Conservation (phyloP, 2,113 vertebrate species). For the Xerus inauris region DNA sequence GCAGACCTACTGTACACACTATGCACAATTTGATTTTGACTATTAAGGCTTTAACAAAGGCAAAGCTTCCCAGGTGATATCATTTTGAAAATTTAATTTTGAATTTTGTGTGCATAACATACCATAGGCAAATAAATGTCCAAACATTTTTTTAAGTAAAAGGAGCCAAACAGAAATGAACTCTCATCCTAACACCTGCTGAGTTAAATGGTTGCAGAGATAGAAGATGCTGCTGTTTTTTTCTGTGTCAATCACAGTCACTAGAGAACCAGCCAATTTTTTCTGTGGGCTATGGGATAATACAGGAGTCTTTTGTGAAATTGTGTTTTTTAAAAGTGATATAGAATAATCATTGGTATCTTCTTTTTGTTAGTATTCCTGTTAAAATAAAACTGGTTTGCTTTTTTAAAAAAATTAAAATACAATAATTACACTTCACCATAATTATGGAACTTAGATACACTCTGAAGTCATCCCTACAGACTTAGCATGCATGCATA, state of each 20-base stretch:
- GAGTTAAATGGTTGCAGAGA: background rate
- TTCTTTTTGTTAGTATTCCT: constrained; percentile 24
- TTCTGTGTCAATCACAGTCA: background rate
- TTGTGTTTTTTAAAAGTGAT: constrained; percentile 54
- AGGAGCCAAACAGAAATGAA: background rate
- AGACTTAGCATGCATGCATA: constrained; percentile 71
- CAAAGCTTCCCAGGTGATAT: background rate
- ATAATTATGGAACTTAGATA: constrained; percentile 61
- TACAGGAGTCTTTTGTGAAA: background rate
- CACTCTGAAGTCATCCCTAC: constrained; percentile 71
- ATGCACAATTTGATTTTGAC: constrained; percentile 12
- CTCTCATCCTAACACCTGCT: background rate
- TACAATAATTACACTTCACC: constrained; percentile 44
- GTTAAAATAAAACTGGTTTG: constrained; percentile 72
- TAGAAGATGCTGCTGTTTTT: background rate
- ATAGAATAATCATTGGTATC: background rate
- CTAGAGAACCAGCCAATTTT: background rate
- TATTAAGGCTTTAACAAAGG: constrained; percentile 7
- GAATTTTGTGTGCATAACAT: constrained; percentile 36
- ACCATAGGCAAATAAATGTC: background rate
- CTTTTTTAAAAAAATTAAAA: constrained; percentile 53
- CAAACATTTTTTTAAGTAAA: background rate
- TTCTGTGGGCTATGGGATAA: background rate
- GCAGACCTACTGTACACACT: background rate
- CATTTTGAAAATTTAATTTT: constrained; percentile 41